A percentile compares a stretch with the other conserved stretches of the same genome.
Conservation (phyloP, 2,113 vertebrate species). For the Myiozetetes cayanensis region DNA sequence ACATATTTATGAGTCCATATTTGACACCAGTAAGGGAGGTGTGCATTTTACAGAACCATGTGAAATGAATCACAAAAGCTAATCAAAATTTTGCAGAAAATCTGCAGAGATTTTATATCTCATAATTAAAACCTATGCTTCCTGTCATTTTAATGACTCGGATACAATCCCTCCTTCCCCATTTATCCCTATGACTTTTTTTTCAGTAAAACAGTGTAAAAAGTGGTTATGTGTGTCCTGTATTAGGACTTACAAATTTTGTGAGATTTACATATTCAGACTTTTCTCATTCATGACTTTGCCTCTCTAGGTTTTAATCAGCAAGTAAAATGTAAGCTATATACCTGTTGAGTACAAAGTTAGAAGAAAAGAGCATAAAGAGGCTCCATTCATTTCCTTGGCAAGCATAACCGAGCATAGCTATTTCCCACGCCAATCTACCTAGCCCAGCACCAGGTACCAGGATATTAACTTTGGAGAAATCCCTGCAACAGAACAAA, state of each 20-base stretch:
- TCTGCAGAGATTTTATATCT: background rate
- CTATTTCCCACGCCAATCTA: constrained; percentile 97
- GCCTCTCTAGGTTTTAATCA: background rate
- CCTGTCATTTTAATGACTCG: background rate
- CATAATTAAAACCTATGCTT: background rate
- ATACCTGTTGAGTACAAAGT: constrained; percentile 99
- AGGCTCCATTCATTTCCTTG: constrained; percentile 99
- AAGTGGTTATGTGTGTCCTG: background rate
- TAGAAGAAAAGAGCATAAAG: constrained; percentile 99
- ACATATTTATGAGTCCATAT: background rate
- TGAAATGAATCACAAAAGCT: background rate
- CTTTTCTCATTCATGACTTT: background rate
- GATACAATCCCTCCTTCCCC: background rate
- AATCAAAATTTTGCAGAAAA: background rate
- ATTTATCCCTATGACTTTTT: background rate
- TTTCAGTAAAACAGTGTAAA: background rate
- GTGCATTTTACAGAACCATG: background rate
- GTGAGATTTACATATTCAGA: background rate
- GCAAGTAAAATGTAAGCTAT: constrained; percentile 65
- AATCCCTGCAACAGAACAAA: constrained; percentile 87
- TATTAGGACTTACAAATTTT: background rate
- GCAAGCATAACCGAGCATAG: constrained; percentile 92
- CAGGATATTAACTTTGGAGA: constrained; percentile 93
- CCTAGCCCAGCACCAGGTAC: constrained; percentile 97
- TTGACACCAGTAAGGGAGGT: background rate